Conservation (phyloP, 2,888 invertebrate genomes). For the Microplitis deprimator region DNA sequence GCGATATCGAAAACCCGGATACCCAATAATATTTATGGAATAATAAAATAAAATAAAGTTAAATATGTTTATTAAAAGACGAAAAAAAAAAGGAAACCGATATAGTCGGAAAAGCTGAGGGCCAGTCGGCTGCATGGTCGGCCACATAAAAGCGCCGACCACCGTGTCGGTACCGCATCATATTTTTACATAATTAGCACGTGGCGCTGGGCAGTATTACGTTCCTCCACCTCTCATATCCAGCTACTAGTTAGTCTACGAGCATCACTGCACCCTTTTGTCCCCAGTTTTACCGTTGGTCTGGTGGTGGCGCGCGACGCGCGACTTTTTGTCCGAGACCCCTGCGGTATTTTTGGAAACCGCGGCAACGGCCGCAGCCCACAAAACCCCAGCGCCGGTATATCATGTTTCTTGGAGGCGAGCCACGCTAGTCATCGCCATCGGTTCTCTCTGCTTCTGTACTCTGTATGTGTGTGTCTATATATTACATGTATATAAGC, state of each 20-base stretch:
- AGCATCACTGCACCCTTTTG: constrained; percentile 3
- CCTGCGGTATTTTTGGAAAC: constrained; percentile 70
- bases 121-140: constrained; percentile 51
- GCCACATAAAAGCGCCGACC: constrained; percentile 59
- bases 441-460: constrained; percentile 26
- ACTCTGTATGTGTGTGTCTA: constrained; percentile 13
- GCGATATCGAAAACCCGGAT: neutral
- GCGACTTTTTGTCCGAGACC: constrained; percentile 47
- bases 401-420: constrained; percentile 70
- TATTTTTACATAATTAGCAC: constrained; percentile 72
- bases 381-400: constrained; percentile 59
- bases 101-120: constrained; percentile 41
- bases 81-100: constrained; percentile 44
- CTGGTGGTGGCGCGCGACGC: constrained; percentile 31
- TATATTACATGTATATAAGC: constrained; percentile 12
- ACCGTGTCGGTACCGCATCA: constrained; percentile 66
- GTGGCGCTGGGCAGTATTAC: constrained; percentile 64
- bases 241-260: neutral
- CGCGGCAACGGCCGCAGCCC: constrained; percentile 60
- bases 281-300: constrained; percentile 6
- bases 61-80: neutral
- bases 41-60: neutral
- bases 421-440: constrained; percentile 58
- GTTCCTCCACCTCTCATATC: constrained; percentile 44
- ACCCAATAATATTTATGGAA: constrained; percentile 11